Evolutionary conservation across 2,113 vertebrate genomes (phyloP), one percentile per base, ranked within the genome.

Genomic region (Noturus placidus): DNA sequence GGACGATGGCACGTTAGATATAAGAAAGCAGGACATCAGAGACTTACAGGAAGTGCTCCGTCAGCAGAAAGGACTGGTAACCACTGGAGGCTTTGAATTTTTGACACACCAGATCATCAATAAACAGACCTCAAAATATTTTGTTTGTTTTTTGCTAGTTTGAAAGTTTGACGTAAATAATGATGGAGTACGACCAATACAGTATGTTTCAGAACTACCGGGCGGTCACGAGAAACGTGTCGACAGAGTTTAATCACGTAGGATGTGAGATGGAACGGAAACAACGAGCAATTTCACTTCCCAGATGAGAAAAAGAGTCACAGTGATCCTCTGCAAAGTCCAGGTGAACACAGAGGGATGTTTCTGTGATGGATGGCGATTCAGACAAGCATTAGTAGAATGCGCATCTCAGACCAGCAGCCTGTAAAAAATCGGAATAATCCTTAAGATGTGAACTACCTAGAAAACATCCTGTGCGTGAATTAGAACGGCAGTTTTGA

Each of bases 71-170:
- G 33, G 67, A 33, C 50, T 35, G 17, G 46, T 19, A 67, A 22
- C 76, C 25, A 46, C 63, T 35, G n/a, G 79, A 86, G 15, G 84
- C n/a, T 8, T 79, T 46, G 15, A 42, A 85, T 77, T 77, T 33
- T 61, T 54, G 20, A 19, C 77, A 19, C 74, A 90, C 88, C 86
- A 89, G 50, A 87, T 83, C 59, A 76, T 87, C 91, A 76, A 77
- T 89, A 88, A 78, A 81, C 61, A 83, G 50, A 86, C 81, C 42
- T 19, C 46, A 85, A 52, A 78, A 76, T 46, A 78, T 70, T 86
- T 76, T 33, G 27, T 52, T 67, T 86, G 56, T 67, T 81, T 82
- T 86, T 87, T 17, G 8, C 20, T 13, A 30, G 46, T 78, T 72
- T 59, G 22, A 87, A 89, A 89, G 82, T 77, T 83, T 76, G 17